Base-by-base conservation (phyloP, 1,140 invertebrate species). In the Trypoxylus dichotomus region DNA sequence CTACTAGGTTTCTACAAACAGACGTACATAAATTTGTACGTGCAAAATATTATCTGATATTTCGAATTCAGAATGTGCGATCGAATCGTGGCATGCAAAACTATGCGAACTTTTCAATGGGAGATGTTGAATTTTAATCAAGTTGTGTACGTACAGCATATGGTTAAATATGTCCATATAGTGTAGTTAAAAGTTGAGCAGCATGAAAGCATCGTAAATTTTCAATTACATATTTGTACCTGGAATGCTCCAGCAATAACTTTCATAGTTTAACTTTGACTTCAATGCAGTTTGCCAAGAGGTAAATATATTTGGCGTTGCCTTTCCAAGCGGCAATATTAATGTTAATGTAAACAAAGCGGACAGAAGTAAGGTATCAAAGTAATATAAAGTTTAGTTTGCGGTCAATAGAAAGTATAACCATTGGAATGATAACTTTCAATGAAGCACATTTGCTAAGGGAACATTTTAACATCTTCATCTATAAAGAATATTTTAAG, bases 71-170 rank as follows among this genome's bases (percentile, higher is more conserved):
- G 60, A 13, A 63, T 27, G 60, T 27, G 5, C 21, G 60, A 27
- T 63, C 19, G n/a, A 63, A 27, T 19, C 13, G 60, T 27, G 60
- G 10, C 19, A 63, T 63, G 60, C 60, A 63, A 63, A 63, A 63
- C n/a, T 63, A 63, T 63, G 60, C 60, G 60, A 63, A 63, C 60
- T 63, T 63, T 63, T 63, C 60, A 63, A 63, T 63, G 60, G n/a
- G 60, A 24, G 19, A 11, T 13, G 10, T 27, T 63, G 60, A 63
- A 63, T 63, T 63, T 63, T 63, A 63, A 63, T 63, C 60, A 24
- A 63, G 60, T 19, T 21, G 47, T 58, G 15, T 58, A 58, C 47
- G 47, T 58, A 13, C 47, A 21, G 15, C 21, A 58, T n/a, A 21
- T 58, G 15, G 15, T 5, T 58, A 5, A n/a, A 21, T 58, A 13